Evolutionary conservation across 64 coral and sea anemone genomes (phyloP), one percentile per base, ranked within the genome.

Genomic region (Montipora efflorescens): DNA sequence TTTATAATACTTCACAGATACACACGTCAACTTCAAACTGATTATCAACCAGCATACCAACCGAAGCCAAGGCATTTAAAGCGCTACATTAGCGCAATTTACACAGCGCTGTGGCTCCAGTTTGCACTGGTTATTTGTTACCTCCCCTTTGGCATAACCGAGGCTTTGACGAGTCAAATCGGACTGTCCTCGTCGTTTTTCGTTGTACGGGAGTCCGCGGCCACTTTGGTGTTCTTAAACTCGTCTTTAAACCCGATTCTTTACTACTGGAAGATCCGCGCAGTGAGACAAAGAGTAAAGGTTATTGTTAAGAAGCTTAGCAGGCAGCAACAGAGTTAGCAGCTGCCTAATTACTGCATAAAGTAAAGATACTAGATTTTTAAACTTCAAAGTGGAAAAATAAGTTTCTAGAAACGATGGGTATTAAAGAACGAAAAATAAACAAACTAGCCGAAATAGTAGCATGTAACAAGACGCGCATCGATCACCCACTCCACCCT

Each of bases 241-340:
- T 76, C 74, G 28, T 76, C 74, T 10, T 13, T 76, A 46, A 76
- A 76, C 28, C 74, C 74, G 9, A 8, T 76, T 76, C 74, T 76
- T 76, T 76, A 76, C 36, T 76, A 25, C 36, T 76, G 74, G 74
- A 76, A 76, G 12, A 76, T 76, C 74, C 22, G 28, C 44, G 74
- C 22, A 12, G 25, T 76, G 12, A 45, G 74, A 46, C 74, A 76
- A 76, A 20, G 21, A 13, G 74, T 76, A 45, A 76, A 45, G 28
- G 7, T 14, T 6, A 76, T 46, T 7, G 12, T 76, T 46, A 46
- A 25, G 45, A 76, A 45, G 23, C 74, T 76, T 76, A 46, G 23
- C 25, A 9, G 23, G 36, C 4, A 57, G 11, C 4, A 4, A 76
- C 8, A 6, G 28, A 45, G 45, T 76, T 76, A 12, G 12, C 23